Evolutionary conservation across 2,113 vertebrate genomes (phyloP).

Genomic region (Syrmaticus mikado): DNA sequence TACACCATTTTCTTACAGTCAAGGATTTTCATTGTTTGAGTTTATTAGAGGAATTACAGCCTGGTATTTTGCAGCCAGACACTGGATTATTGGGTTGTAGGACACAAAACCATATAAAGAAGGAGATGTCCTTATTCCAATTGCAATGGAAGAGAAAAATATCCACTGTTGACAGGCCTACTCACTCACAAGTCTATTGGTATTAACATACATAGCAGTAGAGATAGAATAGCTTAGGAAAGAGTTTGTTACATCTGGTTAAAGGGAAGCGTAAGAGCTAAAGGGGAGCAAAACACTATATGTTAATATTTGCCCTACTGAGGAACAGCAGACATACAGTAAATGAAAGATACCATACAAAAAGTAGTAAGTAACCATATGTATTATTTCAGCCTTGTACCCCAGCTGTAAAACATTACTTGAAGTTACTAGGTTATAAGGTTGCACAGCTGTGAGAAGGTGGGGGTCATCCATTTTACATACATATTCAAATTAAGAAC

Average conservation of each 20-base stretch:
- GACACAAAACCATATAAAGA: slow-evolving; percentile 75
- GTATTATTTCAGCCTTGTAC: slow-evolving; percentile 71
- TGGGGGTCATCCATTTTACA: slow-evolving; percentile 67
- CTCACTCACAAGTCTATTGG: slow-evolving; percentile 70
- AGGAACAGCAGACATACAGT: slow-evolving; percentile 70
- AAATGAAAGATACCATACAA: slow-evolving; percentile 69
- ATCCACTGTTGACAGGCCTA: slow-evolving; percentile 72
- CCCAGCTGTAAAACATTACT: slow-evolving; percentile 78
- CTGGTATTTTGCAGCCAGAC: slow-evolving; percentile 64
- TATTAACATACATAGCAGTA: slow-evolving; percentile 63
- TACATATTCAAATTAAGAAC: slow-evolving; percentile 78
- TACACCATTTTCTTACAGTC: slow-evolving; percentile 63
- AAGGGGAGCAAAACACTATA: slow-evolving; percentile 66
- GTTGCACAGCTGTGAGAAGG: slow-evolving; percentile 65
- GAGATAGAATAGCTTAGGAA: slow-evolving; percentile 68
- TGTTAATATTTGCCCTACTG: slow-evolving; percentile 73
- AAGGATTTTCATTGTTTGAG: slow-evolving; percentile 76
- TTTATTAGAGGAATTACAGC: slow-evolving; percentile 65
- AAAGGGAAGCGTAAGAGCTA: slow-evolving; percentile 65
- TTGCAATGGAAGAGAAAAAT: slow-evolving; percentile 71
- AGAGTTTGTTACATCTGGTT: slow-evolving; percentile 70
- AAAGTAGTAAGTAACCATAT: slow-evolving; percentile 68
- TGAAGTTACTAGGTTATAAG: slow-evolving; percentile 74
- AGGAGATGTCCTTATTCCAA: slow-evolving; percentile 77
- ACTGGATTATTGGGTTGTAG: slow-evolving; percentile 60